A percentile compares a stretch with the other conserved stretches of the same genome.
These are phyloP conservation scores for Ectemnius lituratus DNA, from an alignment of 2,888 invertebrate species.

Conservation along the genomic window DNA sequence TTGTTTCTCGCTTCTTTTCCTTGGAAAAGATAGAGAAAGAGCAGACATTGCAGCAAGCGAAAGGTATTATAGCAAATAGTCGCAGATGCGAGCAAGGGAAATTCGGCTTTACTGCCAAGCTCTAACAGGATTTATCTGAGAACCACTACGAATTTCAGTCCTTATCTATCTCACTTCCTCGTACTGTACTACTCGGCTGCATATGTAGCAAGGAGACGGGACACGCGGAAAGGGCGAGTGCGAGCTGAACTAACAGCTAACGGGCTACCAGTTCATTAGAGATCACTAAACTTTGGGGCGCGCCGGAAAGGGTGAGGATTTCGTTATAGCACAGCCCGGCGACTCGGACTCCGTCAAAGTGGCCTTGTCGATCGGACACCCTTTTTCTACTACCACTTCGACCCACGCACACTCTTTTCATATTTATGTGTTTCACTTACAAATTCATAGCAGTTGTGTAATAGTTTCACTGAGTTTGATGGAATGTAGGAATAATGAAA, in stretches of 20 bases:
- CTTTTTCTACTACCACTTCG: neutral
- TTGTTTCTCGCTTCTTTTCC: constrained; percentile 21
- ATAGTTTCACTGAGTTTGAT: no score
- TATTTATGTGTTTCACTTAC: no score
- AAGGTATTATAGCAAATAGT: constrained; percentile 64
- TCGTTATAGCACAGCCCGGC: constrained; percentile 52
- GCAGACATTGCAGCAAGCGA: constrained; percentile 54
- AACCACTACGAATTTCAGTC: constrained; percentile 42
- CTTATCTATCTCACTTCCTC: constrained; percentile 6
- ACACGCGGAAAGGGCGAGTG: constrained; percentile 28
- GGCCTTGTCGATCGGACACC: neutral
- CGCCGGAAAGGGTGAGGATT: constrained; percentile 60
- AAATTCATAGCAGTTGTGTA: no score
- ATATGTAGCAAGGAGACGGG: constrained; percentile 29
- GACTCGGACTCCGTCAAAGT: neutral
- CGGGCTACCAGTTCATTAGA: constrained; percentile 70
- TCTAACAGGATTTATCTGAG: constrained; percentile 69
- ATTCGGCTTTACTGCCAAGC: constrained; percentile 60
- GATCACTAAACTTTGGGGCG: constrained; percentile 69
- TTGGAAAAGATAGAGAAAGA: neutral
- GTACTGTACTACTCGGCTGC: constrained; percentile 15
- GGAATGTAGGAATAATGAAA: no score
- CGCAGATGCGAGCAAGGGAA: constrained; percentile 68
- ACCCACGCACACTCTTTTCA: neutral
- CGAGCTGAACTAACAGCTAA: constrained; percentile 61